These are phyloP conservation scores for Clarias pachynema DNA, from an alignment of 2,797 vertebrate species.

Conservation along the genomic window DNA sequence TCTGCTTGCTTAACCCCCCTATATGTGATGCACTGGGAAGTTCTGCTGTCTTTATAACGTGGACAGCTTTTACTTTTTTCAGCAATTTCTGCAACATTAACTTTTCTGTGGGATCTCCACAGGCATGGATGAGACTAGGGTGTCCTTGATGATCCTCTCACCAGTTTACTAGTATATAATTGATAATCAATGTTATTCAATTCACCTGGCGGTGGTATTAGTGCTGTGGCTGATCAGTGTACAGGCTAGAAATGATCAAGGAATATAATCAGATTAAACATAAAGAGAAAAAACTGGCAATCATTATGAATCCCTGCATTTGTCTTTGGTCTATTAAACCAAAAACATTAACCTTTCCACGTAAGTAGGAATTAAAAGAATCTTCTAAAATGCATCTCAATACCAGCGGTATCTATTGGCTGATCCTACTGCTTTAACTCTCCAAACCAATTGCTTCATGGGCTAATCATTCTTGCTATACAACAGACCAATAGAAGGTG, in stretches of 20 bases:
- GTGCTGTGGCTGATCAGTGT: background rate
- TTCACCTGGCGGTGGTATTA: too few relatives aligned
- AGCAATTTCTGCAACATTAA: background rate
- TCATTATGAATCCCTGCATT: background rate
- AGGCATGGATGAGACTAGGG: too few relatives aligned
- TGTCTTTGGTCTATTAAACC: background rate
- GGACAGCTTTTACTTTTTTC: too few relatives aligned
- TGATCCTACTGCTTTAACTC: background rate
- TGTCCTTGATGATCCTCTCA: too few relatives aligned
- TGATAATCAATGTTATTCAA: too few relatives aligned
- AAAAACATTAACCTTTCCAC: background rate
- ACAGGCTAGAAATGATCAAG: too few relatives aligned
- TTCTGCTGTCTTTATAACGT: too few relatives aligned
- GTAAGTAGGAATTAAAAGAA: background rate
- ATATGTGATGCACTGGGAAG: too few relatives aligned
- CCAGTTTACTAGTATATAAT: too few relatives aligned
- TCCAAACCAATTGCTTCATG: background rate
- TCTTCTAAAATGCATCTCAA: background rate
- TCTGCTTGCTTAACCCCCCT: too few relatives aligned
- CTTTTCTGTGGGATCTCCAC: too few relatives aligned
- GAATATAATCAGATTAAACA: background rate
- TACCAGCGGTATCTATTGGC: background rate
- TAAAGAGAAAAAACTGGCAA: background rate
- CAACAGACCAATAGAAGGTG: background rate
- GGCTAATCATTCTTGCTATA: background rate